Base-by-base conservation (phyloP, 2,113 vertebrate genomes). In the Plecotus auritus region DNA sequence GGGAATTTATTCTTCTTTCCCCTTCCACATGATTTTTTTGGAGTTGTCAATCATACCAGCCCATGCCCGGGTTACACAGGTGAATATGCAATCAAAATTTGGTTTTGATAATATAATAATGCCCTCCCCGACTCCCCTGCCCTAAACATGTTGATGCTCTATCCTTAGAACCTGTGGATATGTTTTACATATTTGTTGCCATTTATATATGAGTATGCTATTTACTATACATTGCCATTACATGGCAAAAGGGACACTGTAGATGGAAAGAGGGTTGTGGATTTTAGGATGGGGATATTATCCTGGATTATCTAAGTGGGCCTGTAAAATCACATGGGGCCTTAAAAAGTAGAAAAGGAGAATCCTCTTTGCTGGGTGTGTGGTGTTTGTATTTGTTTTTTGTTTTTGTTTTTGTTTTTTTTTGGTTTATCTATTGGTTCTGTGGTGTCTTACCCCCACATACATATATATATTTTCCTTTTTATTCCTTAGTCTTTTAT, bases 71-170 rank as follows among this genome's bases (percentile, higher is more conserved):
- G 32, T 22, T 26, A 32, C 37, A 49, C 11, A 73, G 76, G 80
- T 66, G 4, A 22, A 20, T 56, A 64, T 40, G n/a, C 13, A 37
- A 37, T 22, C 22, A 67, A 56, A 77, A 23, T 32, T 61, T 92
- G 42, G 17, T 22, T 83, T 5, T 40, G 51, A 42, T 30, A 22
- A 32, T 70, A 20, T 26, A 32, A 40, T 51, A 56, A 64, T 49
- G 5, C 17, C 8, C 2, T 5, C 13, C 0, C 0, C 17, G 1
- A 69, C 17, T 22, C n/a, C 18, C 17, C n/a, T 69, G n/a, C 18
- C 13, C 23, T 16, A 35, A 32, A 56, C 32, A 10, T n/a, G 17
- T 14, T 54, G 10, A 18, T 17, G 22, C 18, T 85, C 28, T 84
- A 7, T 16, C 26, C 13, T 81, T n/a, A 54, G 77, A 88, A 89